Evolutionary conservation across 2,113 vertebrate genomes (phyloP).

Genomic region (Ginglymostoma cirratum): DNA sequence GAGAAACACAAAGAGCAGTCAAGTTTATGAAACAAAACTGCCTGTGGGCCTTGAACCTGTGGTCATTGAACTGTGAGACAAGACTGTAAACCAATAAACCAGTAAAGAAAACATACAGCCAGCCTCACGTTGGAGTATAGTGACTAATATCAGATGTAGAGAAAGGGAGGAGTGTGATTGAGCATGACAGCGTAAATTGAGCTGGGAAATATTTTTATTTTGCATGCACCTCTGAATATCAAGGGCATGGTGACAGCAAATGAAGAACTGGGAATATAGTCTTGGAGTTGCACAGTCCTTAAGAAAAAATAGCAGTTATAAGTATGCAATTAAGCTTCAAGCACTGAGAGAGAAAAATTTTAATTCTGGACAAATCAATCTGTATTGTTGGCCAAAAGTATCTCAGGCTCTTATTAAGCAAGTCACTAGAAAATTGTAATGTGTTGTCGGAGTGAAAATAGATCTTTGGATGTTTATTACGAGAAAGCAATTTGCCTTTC

Average conservation of each 20-base stretch:
- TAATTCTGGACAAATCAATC: slow-evolving; percentile 28
- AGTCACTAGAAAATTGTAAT: slow-evolving; percentile 22
- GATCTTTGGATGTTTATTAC: slow-evolving; percentile 19
- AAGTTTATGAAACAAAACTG: neutral
- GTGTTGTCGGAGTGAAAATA: neutral
- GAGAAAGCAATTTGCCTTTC: slow-evolving; percentile 28
- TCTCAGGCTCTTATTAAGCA: slow-evolving; percentile 1
- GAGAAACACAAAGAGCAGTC: neutral
- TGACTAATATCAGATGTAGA: neutral
- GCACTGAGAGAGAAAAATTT: neutral
- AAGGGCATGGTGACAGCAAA: neutral
- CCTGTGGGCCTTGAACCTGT: neutral
- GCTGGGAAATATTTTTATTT: neutral
- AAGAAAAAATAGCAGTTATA: neutral
- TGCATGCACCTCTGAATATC: neutral
- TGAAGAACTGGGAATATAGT: neutral
- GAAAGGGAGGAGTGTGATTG: neutral
- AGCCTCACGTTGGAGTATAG: neutral
- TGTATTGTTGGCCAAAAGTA: neutral
- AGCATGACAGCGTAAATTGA: neutral
- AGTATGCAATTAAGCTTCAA: slow-evolving; percentile 20
- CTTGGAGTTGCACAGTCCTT: neutral
- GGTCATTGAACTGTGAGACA: neutral
- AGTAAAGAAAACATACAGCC: neutral
- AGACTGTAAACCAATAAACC: neutral